Evolutionary conservation across 2,888 invertebrate genomes (phyloP).

Genomic region (Aporophyla lueneburgensis): DNA sequence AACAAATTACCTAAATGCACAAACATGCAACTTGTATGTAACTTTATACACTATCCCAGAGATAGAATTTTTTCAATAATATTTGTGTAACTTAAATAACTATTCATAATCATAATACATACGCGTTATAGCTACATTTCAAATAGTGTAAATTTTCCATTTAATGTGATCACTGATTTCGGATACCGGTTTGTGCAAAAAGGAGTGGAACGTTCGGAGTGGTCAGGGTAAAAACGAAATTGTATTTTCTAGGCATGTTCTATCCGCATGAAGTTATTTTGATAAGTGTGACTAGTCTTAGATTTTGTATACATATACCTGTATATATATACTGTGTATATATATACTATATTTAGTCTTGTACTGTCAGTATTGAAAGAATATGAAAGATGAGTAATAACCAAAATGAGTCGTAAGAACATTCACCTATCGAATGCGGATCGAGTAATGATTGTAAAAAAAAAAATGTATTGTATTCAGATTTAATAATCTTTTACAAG

Average conservation of each 20-base stretch:
- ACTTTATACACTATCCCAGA: neutral
- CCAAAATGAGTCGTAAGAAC: conserved; percentile 5
- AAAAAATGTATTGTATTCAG: conserved; percentile 18
- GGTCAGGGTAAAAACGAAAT: conserved; percentile 52
- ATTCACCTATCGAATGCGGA: conserved; percentile 22
- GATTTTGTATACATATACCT: conserved; percentile 9
- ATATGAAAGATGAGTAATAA: neutral
- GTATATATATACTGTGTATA: no score
- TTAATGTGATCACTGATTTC: conserved; percentile 10
- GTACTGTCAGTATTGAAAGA: conserved; percentile 30
- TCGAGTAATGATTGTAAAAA: conserved; percentile 33
- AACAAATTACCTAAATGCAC: conserved; percentile 26
- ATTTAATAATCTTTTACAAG: conserved; percentile 40
- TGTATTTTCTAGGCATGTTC: conserved; percentile 24
- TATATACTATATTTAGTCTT: conserved; percentile 16
- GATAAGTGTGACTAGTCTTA: conserved; percentile 28
- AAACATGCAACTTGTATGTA: conserved; percentile 33
- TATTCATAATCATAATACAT: neutral
- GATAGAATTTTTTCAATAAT: conserved; percentile 5
- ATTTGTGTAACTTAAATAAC: conserved; percentile 12
- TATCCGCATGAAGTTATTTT: conserved; percentile 39
- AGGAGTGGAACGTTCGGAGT: conserved; percentile 21
- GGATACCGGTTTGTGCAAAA: conserved; percentile 50
- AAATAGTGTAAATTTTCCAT: conserved; percentile 5
- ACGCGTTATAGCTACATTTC: neutral